Percentiles rank a stretch among this genome's conserved stretches.
Evolutionary conservation across 1,140 invertebrate genomes (phyloP).

Genomic region (Pantala flavescens): DNA sequence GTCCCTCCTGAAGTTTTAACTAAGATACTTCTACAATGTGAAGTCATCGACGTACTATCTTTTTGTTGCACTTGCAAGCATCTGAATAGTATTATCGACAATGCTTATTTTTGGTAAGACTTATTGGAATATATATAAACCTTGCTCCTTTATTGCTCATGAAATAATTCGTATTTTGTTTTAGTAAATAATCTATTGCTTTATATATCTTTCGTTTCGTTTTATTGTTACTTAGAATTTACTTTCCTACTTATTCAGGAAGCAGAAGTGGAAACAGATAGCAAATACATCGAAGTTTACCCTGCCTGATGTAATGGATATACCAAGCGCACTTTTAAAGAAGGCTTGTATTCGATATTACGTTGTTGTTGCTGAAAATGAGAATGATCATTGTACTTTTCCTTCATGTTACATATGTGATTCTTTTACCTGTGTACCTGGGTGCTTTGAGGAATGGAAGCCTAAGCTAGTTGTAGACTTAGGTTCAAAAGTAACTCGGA

Average conservation of each 20-base stretch:
- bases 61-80: neutral
- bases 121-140: neutral
- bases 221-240: no score
- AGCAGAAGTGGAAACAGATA: neutral
- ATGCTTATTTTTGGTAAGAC: conserved; percentile 3
- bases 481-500: neutral
- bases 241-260: neutral
- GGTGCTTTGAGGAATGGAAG: neutral
- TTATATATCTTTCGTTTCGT: no score
- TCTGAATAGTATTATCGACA: neutral
- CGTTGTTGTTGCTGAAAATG: neutral
- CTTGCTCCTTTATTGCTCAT: neutral
- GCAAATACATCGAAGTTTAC: neutral
- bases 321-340: neutral
- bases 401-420: neutral
- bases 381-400: neutral
- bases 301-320: neutral
- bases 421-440: neutral
- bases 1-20: neutral
- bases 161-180: neutral
- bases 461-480: neutral
- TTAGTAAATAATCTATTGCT: neutral
- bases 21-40: neutral
- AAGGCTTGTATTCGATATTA: neutral
- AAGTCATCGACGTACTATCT: neutral